Evolutionary conservation across 2,797 vertebrate genomes (phyloP).

Genomic region (Apodemus agrarius): DNA sequence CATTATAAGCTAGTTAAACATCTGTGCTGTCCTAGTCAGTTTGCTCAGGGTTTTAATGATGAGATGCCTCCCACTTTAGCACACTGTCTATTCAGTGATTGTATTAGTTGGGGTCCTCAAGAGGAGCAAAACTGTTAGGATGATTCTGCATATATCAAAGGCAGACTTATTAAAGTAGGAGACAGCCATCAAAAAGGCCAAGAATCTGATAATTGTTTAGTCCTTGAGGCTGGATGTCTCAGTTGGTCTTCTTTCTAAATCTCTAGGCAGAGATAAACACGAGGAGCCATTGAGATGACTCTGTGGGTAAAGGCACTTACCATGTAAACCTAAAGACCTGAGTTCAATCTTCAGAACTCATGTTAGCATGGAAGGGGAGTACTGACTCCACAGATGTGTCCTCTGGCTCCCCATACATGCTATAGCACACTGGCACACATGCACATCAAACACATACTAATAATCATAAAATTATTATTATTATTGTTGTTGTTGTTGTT

Average conservation of each 20-base stretch:
- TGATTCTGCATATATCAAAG: background rate
- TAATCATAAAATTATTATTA: background rate
- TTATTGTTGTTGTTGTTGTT: background rate
- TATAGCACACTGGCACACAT: background rate
- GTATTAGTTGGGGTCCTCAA: background rate
- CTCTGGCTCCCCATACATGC: background rate
- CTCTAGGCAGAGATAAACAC: background rate
- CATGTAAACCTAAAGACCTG: background rate
- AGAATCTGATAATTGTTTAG: background rate
- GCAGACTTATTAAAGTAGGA: no score
- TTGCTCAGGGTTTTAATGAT: background rate
- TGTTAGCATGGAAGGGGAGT: background rate
- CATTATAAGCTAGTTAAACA: background rate
- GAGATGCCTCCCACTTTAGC: background rate
- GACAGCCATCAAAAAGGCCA: background rate
- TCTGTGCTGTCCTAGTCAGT: fast-evolving
- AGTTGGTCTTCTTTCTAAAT: background rate
- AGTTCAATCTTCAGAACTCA: background rate
- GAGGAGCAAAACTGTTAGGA: background rate
- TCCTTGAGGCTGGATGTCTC: background rate
- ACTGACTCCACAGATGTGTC: background rate
- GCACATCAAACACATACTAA: background rate
- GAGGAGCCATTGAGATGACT: background rate
- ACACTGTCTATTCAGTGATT: background rate
- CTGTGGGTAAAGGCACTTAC: background rate